These are phyloP conservation scores for Trachurus trachurus DNA, from an alignment of 2,797 vertebrate species.

Conservation along the genomic window DNA sequence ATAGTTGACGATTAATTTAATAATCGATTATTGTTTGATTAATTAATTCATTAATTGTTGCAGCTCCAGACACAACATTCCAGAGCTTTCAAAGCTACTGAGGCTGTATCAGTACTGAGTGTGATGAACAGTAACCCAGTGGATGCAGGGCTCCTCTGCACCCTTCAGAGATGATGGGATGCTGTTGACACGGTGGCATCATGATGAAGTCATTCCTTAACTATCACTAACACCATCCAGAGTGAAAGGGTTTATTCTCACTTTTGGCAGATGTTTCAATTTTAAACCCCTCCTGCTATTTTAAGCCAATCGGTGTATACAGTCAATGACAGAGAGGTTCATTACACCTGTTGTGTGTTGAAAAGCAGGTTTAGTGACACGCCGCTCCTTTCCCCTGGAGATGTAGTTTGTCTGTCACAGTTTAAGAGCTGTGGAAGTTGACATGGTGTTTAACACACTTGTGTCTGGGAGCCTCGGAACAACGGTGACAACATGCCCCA, in stretches of 20 bases:
- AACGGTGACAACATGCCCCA: not conserved
- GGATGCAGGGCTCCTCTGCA: not conserved
- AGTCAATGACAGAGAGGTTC: slow-evolving; percentile 8
- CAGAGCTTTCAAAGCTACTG: not conserved
- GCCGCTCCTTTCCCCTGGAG: not conserved
- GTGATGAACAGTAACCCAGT: not conserved
- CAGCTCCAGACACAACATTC: not conserved
- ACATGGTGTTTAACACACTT: not conserved
- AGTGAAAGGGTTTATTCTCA: slow-evolving; percentile 11
- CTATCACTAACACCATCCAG: no score
- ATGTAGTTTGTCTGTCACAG: not conserved
- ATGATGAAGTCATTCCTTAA: slow-evolving; percentile 4
- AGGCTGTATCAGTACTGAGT: not conserved
- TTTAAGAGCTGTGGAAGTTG: not conserved
- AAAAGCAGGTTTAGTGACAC: not conserved
- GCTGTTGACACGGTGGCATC: not conserved
- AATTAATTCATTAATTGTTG: no score
- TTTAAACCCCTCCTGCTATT: slow-evolving; percentile 22
- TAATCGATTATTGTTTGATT: no score
- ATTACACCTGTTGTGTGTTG: slow-evolving; percentile 5
- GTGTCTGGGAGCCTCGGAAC: not conserved
- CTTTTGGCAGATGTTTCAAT: slow-evolving; percentile 17
- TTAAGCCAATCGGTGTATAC: slow-evolving; percentile 24
- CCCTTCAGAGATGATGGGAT: not conserved
- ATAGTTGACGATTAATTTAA: no score